A percentile compares a stretch with the other conserved stretches of the same genome.
Evolutionary conservation across 2,797 vertebrate species (phyloP).

Genomic region (Alectoris magna): DNA sequence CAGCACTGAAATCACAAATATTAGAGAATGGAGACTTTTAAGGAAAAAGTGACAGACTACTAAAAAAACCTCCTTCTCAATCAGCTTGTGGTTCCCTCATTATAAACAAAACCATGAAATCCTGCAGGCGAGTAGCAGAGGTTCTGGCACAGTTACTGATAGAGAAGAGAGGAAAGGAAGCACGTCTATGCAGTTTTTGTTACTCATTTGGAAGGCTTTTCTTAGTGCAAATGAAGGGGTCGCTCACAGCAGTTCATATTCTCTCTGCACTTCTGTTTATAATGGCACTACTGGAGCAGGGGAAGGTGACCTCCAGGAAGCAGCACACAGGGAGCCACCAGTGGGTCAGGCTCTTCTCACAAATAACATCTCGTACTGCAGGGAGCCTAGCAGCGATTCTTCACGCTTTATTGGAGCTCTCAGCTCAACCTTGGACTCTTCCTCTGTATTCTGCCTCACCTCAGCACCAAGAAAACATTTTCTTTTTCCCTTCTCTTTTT

Average conservation of each 20-base stretch:
- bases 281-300: neutral
- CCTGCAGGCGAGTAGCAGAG: neutral
- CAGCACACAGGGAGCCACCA: neutral
- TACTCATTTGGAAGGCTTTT: neutral
- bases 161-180: neutral
- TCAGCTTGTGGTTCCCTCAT: neutral
- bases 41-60: neutral
- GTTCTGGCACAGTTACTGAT: neutral
- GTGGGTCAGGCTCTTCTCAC: neutral
- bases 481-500: neutral
- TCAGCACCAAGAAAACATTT: neutral
- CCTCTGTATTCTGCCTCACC: neutral
- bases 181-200: neutral
- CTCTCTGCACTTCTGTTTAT: neutral
- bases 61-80: neutral
- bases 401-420: neutral
- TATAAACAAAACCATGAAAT: neutral
- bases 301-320: neutral
- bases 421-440: neutral
- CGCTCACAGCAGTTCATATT: neutral
- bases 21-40: neutral
- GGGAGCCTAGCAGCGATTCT: neutral
- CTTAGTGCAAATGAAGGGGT: neutral
- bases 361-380: neutral
- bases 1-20: neutral